Conservation (phyloP, 2,113 vertebrate genomes). For the Gymnarchus niloticus region DNA sequence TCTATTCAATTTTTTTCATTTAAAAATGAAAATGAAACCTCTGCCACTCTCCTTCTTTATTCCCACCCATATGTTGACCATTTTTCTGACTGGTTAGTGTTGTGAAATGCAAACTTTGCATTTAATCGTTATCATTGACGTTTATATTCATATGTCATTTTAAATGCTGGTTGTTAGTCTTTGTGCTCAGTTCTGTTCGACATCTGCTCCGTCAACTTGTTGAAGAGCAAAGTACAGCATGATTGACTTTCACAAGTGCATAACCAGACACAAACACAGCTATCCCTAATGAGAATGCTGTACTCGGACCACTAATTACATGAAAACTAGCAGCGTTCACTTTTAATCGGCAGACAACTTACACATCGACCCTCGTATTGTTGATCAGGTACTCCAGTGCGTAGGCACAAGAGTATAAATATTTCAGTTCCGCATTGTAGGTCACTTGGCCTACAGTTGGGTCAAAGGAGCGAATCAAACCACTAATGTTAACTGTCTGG, state of each 20-base stretch:
- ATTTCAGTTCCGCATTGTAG: constrained; percentile 59
- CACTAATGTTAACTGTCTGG: constrained; percentile 57
- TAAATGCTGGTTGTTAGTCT: neutral
- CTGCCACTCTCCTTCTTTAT: neutral
- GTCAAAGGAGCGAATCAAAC: constrained; percentile 52
- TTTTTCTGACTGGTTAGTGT: too few relatives aligned
- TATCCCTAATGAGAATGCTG: neutral
- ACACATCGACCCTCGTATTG: constrained; percentile 61
- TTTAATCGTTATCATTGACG: too few relatives aligned
- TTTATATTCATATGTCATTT: too few relatives aligned
- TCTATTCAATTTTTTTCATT: too few relatives aligned
- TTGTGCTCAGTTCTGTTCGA: neutral
- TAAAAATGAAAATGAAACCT: neutral
- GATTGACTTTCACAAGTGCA: neutral
- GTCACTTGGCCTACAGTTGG: constrained; percentile 51
- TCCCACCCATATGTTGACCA: neutral
- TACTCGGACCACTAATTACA: neutral
- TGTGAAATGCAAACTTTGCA: too few relatives aligned
- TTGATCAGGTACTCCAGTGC: constrained; percentile 64
- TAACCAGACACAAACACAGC: too few relatives aligned
- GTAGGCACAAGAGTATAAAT: constrained; percentile 63
- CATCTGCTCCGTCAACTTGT: neutral
- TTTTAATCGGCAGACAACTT: constrained; percentile 29
- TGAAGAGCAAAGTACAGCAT: neutral
- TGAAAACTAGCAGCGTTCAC: neutral